Conservation (phyloP, 2,113 vertebrate species). For the Bufo bufo region DNA sequence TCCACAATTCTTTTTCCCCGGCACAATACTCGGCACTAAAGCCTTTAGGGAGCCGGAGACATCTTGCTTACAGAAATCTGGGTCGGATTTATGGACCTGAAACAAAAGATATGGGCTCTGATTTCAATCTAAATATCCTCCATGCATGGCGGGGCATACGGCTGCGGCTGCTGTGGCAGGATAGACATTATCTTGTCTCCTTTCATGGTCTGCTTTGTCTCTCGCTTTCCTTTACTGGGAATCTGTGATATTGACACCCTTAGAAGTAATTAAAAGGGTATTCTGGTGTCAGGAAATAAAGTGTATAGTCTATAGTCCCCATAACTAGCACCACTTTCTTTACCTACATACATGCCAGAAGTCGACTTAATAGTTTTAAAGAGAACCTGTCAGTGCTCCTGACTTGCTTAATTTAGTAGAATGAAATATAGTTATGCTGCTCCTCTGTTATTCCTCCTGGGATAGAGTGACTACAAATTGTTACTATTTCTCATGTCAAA, state of each 20-base stretch:
- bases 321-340: neutral
- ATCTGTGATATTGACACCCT: neutral
- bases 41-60: constrained; percentile 53
- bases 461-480: too few species aligned
- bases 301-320: neutral
- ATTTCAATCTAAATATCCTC: constrained; percentile 43
- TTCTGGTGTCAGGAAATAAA: neutral
- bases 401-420: too few species aligned
- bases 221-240: neutral
- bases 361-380: neutral
- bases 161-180: constrained; percentile 6
- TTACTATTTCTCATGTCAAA: too few species aligned
- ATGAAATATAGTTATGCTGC: too few species aligned
- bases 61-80: constrained; percentile 55
- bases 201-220: constrained; percentile 29
- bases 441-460: too few species aligned
- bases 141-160: constrained; percentile 23
- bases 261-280: neutral
- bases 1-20: constrained; percentile 16
- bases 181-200: constrained; percentile 47
- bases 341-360: neutral
- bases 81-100: constrained; percentile 50
- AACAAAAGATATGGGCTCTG: constrained; percentile 48
- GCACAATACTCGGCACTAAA: constrained; percentile 49
- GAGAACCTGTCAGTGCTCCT: neutral